Evolutionary conservation across 2,888 invertebrate genomes (phyloP).

Genomic region (Cryptocheilus praepositus): DNA sequence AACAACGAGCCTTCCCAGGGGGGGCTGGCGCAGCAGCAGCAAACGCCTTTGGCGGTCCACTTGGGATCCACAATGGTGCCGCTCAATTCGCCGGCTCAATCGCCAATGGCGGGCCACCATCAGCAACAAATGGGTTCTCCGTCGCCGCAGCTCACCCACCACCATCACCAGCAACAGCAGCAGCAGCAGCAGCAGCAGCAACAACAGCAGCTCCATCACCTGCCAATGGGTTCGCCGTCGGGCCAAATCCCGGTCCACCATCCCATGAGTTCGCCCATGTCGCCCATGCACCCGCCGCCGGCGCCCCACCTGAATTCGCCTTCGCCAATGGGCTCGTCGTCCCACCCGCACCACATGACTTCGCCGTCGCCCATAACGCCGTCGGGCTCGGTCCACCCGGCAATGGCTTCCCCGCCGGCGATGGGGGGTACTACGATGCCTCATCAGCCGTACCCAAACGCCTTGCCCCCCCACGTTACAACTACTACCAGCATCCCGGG

Average conservation of each 20-base stretch:
- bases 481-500: constrained; percentile 78
- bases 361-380: constrained; percentile 75
- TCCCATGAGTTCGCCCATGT: constrained; percentile 71
- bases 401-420: constrained; percentile 68
- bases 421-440: constrained; percentile 73
- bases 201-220: constrained; percentile 76
- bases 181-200: constrained; percentile 70
- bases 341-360: constrained; percentile 71
- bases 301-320: constrained; percentile 69
- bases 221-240: constrained; percentile 76
- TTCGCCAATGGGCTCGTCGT: constrained; percentile 67
- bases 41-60: constrained; percentile 64
- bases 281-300: constrained; percentile 67
- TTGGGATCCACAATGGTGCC: constrained; percentile 69
- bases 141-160: constrained; percentile 78
- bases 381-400: constrained; percentile 60
- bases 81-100: constrained; percentile 75
- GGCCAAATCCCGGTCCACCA: constrained; percentile 69
- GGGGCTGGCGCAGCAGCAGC: constrained; percentile 73
- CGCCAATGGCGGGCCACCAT: constrained; percentile 60
- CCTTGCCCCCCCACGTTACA: constrained; percentile 90
- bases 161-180: constrained; percentile 76
- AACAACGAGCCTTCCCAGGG: constrained; percentile 60
- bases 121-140: constrained; percentile 77
- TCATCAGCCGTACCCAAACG: constrained; percentile 85